Conservation (phyloP, 2,797 vertebrate genomes). For the Coregonus suidteri region DNA sequence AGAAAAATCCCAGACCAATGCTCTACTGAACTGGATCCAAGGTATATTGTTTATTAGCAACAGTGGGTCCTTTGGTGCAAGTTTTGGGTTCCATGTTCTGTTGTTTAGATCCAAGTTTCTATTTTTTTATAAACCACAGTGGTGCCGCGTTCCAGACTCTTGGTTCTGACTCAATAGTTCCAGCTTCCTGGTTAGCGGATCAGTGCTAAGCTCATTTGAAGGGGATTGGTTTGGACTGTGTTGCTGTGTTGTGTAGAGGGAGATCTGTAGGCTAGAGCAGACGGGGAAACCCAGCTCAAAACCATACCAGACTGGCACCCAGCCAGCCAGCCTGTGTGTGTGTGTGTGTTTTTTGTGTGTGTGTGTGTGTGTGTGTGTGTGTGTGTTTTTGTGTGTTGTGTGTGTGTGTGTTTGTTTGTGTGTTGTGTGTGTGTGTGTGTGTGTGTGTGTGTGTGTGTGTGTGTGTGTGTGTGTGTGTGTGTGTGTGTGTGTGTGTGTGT, state of each 20-base stretch:
- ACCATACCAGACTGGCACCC: conserved; percentile 42
- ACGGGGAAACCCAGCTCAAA: conserved; percentile 17
- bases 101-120: background rate
- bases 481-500: too few relatives aligned
- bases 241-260: conserved; percentile 43
- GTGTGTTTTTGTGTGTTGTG: too few relatives aligned
- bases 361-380: too few relatives aligned
- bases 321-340: conserved; percentile 26
- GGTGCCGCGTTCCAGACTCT: conserved; percentile 21
- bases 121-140: background rate
- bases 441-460: too few relatives aligned
- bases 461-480: too few relatives aligned
- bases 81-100: background rate
- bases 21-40: conserved; percentile 8
- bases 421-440: too few relatives aligned
- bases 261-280: conserved; percentile 40
- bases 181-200: conserved; percentile 56
- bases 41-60: background rate
- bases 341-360: too few relatives aligned
- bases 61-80: background rate
- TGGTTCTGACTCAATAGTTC: conserved; percentile 29
- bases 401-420: too few relatives aligned
- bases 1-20: too few relatives aligned
- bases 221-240: background rate
- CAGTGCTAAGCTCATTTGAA: conserved; percentile 57